Evolutionary conservation across 1,140 invertebrate genomes (phyloP), one percentile per base, ranked within the genome.

Genomic region (Sesamia nonagrioides): DNA sequence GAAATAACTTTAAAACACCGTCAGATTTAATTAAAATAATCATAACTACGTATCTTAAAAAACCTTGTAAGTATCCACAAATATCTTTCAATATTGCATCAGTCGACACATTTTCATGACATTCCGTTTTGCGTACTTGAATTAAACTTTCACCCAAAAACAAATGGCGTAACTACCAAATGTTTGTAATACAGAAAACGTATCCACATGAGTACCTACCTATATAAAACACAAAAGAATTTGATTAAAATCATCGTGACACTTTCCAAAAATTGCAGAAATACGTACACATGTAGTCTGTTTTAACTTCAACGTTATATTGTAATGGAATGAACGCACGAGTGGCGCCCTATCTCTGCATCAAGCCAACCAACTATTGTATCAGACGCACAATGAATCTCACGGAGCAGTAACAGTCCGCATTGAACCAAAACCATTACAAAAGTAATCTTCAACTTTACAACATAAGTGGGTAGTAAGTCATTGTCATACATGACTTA

Each of bases 261-360:
- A 73, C 54, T 73, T 73, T 73, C 52, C 52, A 54, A 42, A 73
- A 58, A 73, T 45, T 73, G 71, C 71, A 72, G 17, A 56, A 54
- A 48, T 9, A 48, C 3, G 15, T 1, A 9, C 2, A 9, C n/a
- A 50, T 9, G 2, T 35, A 15, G 66, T 48, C 35, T 52, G 33
- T 37, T 45, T 48, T 68, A 13, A 52, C 48, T n/a, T 61, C 9
- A 37, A n/a, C 8, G 37, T 40, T 63, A 52, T 13, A 60, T 37
- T 60, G 17, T 52, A 71, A 54, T 52, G 13, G 33, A 17, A 3
- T 15, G 68, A n/a, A 58, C 50, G 71, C 54, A 73, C 54, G 71
- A 60, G n/a, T 58, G 35, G 37, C 35, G 45, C 17, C 7, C 45
- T 73, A 73, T 73, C 71, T 58, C 27, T 73, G 11, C 33, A 73